These are phyloP conservation scores for Falco peregrinus DNA, from an alignment of 2,797 vertebrate genomes.

Conservation along the genomic window DNA sequence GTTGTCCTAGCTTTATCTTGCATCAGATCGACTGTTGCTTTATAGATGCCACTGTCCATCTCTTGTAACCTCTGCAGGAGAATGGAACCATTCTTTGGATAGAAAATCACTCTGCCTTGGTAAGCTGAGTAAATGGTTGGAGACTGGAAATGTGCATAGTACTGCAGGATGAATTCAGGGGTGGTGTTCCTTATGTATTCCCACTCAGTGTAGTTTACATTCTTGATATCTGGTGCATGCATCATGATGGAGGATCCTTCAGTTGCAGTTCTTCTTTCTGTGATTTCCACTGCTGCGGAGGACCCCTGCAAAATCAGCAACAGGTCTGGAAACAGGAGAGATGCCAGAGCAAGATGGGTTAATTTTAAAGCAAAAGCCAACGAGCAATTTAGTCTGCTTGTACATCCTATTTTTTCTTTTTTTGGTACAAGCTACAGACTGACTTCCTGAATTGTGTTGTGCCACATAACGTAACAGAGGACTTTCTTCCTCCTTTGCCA, in stretches of 20 bases:
- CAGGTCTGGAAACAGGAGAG: not conserved
- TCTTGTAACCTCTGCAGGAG: not conserved
- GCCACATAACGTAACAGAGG: too few species aligned
- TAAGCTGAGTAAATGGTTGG: not conserved
- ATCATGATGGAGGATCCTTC: not conserved
- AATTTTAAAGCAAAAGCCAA: not conserved
- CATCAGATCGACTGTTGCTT: not conserved
- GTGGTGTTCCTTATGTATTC: not conserved
- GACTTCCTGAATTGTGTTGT: not conserved
- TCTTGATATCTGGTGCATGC: rapidly evolving
- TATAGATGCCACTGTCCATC: not conserved
- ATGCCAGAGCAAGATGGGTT: not conserved
- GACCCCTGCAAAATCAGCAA: not conserved
- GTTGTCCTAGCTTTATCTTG: not conserved
- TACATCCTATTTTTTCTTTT: not conserved
- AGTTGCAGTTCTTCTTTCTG: not conserved
- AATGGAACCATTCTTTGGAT: not conserved
- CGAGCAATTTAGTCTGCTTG: too few species aligned
- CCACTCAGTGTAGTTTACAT: not conserved
- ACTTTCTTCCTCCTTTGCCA: not conserved
- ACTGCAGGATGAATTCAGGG: not conserved
- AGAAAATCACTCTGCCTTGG: not conserved
- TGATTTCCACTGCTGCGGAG: rapidly evolving
- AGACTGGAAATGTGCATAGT: rapidly evolving
- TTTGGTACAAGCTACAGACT: not conserved